Conservation (phyloP, 2,797 vertebrate species). For the Trichosurus vulpecula region DNA sequence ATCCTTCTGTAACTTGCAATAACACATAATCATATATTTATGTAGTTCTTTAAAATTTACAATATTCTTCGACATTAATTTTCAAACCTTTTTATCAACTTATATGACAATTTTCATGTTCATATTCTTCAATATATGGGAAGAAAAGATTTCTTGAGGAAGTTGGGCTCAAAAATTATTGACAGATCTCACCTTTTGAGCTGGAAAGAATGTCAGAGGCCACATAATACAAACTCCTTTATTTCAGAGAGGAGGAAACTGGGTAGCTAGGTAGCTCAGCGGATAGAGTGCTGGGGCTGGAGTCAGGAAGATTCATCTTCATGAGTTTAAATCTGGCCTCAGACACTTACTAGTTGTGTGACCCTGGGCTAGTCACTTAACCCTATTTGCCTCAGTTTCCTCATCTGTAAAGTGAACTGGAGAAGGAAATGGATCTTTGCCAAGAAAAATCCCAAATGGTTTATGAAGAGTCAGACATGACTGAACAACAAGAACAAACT, state of each 20-base stretch:
- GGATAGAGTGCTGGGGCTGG: neutral
- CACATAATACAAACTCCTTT: neutral
- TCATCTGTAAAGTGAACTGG: neutral
- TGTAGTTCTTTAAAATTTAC: neutral
- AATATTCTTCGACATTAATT: neutral
- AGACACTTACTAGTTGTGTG: neutral
- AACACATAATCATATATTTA: neutral
- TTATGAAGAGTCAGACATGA: neutral
- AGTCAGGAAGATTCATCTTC: neutral
- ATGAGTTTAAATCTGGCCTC: no score
- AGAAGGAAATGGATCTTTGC: neutral
- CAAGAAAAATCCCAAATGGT: neutral
- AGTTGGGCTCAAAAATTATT: neutral
- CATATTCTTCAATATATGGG: neutral
- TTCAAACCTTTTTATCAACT: neutral
- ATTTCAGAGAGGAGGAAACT: neutral
- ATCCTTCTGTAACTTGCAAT: neutral
- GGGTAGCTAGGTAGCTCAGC: neutral
- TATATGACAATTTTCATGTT: neutral
- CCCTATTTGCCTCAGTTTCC: neutral
- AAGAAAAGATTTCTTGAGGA: neutral
- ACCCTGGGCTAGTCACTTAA: neutral
- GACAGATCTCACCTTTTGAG: neutral
- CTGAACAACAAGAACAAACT: neutral
- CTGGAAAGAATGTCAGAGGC: neutral